Percentiles rank a stretch among this genome's conserved stretches.
Conservation (phyloP, 2,888 invertebrate species). For the Leptinotarsa peninsularis region DNA sequence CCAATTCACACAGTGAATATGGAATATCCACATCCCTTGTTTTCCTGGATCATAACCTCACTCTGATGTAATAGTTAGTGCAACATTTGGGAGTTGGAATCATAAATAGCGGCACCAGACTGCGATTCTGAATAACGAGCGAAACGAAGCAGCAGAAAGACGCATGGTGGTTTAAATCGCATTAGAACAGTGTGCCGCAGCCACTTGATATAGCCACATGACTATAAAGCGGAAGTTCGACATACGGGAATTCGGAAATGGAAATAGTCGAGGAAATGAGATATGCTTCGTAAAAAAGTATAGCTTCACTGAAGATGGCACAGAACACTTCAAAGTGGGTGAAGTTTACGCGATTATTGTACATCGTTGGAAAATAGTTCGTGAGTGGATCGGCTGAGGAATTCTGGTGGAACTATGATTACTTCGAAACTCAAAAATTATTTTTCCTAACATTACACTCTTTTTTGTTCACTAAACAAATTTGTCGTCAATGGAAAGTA, state of each 20-base stretch:
- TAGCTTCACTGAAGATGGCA: neutral
- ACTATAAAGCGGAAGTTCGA: slow-evolving; percentile 59
- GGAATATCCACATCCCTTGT: no score
- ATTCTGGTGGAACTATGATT: no score
- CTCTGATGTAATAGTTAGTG: slow-evolving; percentile 34
- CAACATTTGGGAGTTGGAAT: slow-evolving; percentile 53
- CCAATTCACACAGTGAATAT: no score
- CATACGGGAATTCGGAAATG: slow-evolving; percentile 49
- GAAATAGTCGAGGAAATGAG: slow-evolving; percentile 27
- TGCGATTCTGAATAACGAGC: slow-evolving; percentile 39
- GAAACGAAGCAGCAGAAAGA: slow-evolving; percentile 46
- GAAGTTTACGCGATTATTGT: no score
- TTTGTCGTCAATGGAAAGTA: no score
- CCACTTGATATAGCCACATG: slow-evolving; percentile 59
- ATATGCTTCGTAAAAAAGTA: neutral
- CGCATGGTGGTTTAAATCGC: slow-evolving; percentile 50
- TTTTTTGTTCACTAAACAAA: no score
- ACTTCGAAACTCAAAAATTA: no score
- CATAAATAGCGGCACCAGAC: slow-evolving; percentile 49
- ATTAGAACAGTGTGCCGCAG: slow-evolving; percentile 53
- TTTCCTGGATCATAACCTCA: slow-evolving; percentile 19
- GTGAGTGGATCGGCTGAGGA: no score
- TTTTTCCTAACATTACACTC: no score
- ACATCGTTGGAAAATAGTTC: no score
- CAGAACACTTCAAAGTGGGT: no score